Conservation (phyloP, 35 echinoderm and acorn worm species). For the Heliocidaris tuberculata region DNA sequence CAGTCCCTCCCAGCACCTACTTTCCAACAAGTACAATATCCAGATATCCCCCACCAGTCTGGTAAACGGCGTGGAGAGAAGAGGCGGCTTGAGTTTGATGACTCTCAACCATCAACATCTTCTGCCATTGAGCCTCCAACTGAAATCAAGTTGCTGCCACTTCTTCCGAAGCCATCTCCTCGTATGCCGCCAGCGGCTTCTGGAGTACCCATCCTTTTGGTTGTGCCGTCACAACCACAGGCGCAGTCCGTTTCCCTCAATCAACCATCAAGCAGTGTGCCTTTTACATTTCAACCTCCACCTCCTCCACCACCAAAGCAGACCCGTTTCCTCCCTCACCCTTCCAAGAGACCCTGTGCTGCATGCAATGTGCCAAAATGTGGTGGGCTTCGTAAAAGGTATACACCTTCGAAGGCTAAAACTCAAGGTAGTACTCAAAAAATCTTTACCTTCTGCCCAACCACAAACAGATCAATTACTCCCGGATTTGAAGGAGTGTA, state of each 20-base stretch:
- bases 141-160: not conserved
- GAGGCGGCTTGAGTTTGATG: slow-evolving; percentile 55
- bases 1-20: slow-evolving; percentile 46
- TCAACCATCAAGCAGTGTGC: slow-evolving; percentile 49
- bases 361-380: slow-evolving; percentile 60
- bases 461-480: slow-evolving; percentile 29
- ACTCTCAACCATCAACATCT: slow-evolving; percentile 36
- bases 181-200: not conserved
- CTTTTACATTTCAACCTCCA: slow-evolving; percentile 54
- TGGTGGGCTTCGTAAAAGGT: slow-evolving; percentile 51
- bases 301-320: slow-evolving; percentile 50
- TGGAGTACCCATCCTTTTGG: slow-evolving; percentile 62
- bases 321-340: slow-evolving; percentile 34
- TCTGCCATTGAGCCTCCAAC: not conserved
- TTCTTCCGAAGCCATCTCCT: not conserved
- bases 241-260: slow-evolving; percentile 51
- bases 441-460: slow-evolving; percentile 61
- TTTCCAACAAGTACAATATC: slow-evolving; percentile 45
- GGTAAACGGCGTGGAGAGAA: slow-evolving; percentile 58
- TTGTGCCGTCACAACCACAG: slow-evolving; percentile 58
- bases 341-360: slow-evolving; percentile 64
- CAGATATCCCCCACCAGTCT: slow-evolving; percentile 45
- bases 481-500: slow-evolving; percentile 46
- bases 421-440: slow-evolving; percentile 47
- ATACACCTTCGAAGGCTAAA: slow-evolving; percentile 60